Base-by-base conservation (phyloP, 2,888 invertebrate genomes). In the Megalurothrips usitatus region DNA sequence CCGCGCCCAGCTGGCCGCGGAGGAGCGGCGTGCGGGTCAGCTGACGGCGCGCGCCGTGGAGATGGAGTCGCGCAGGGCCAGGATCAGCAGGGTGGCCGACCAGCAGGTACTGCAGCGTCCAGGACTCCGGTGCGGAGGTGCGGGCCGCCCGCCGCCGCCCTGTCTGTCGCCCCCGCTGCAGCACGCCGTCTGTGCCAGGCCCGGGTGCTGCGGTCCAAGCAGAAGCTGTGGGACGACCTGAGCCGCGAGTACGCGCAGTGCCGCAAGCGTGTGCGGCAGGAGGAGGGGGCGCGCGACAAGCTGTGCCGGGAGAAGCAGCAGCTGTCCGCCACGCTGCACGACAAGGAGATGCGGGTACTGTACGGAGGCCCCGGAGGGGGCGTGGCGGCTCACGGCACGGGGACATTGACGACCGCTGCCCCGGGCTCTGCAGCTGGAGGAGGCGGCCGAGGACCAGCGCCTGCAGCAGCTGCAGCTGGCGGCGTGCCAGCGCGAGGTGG, bases 181-280 rank as follows among this genome's bases (percentile, higher is more conserved):
- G n/a, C n/a, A n/a, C n/a, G 58, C 58, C 10, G 52, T 6, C 14
- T 6, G 2, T n/a, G 0, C 58, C n/a, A 58, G 58, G 68, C 68
- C 10, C 68, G 68, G 23, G 68, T 75, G 26, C 68, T 75, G 68
- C 26, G 68, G 11, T 26, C 23, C 68, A 75, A 75, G 68, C 68
- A 75, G 68, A 75, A 75, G 68, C 68, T 75, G 68, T 75, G 68
- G 68, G 68, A 75, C 68, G 68, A 75, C 68, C 68, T 75, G 68
- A 75, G 68, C 68, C 68, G 68, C 10, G 68, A 75, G 68, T 75
- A 75, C 68, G 68, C 68, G 6, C 23, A 23, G 68, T 75, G 68
- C 68, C 68, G 68, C 1, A 75, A 75, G 68, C 23, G 26, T 8
- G 68, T 26, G 26, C 68, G 68, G 2, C 68, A 75, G 68, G 68